phyloP scores from a whole-genome alignment of 2,113 vertebrate species.

The Urocitellus parryii region DNA sequence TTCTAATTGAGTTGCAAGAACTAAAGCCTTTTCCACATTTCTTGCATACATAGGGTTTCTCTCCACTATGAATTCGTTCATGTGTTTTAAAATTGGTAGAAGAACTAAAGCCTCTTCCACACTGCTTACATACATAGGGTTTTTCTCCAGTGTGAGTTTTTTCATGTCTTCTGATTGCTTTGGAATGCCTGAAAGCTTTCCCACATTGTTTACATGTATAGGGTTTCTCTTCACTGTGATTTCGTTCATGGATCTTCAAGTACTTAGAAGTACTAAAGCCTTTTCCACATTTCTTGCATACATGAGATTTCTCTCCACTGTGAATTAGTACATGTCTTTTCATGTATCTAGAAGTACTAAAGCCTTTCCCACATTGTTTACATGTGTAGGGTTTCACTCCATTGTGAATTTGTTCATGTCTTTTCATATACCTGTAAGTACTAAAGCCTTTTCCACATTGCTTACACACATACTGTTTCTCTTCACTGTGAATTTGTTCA shows the following conservation, averaged over 20 bases:
- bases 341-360: background rate
- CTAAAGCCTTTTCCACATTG: too few species aligned
- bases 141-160: background rate
- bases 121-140: background rate
- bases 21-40: too few species aligned
- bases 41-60: too few species aligned
- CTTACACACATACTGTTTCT: background rate
- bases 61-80: too few species aligned
- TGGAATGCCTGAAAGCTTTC: background rate
- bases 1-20: too few species aligned
- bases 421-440: too few species aligned
- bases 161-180: background rate
- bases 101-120: too few species aligned
- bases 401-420: background rate
- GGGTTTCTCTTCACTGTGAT: background rate
- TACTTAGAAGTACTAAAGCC: background rate
- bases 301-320: background rate
- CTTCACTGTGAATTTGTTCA: background rate
- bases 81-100: too few species aligned
- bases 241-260: background rate
- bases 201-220: background rate
- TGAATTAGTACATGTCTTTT: background rate
- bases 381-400: background rate
- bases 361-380: constrained; percentile 31
- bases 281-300: background rate